Evolutionary conservation across 2,113 vertebrate species (phyloP), one percentile per base, ranked within the genome.

Genomic region (Larimichthys crocea): DNA sequence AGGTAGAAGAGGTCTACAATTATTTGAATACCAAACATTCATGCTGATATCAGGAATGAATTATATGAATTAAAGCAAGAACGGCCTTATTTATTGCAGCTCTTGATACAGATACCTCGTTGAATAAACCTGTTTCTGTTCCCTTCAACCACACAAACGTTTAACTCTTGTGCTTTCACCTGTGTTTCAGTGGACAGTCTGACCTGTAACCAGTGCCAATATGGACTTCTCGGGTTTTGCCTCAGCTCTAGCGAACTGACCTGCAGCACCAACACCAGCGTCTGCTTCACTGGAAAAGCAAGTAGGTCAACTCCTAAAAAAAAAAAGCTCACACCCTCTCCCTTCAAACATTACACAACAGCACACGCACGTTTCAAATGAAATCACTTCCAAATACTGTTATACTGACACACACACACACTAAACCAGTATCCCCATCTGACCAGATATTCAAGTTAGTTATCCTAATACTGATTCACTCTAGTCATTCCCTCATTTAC

Each of bases 121-220:
- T 20, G 11, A 40, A 50, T 35, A 9, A 16, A 40, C 3, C 3
- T 53, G 1, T 40, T 60, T n/a, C 19, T 0, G 24, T 1, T 29
- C 10, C 0, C 11, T 16, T 42, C 20, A 40, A 16, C 20, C 31
- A 57, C 31, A 71, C 31, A 42, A 22, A 17, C n/a, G 9, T 63
- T 19, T 46, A 69, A 73, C 20, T 14, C 4, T 57, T 64, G 11
- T 80, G 31, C 3, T 78, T 66, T 24, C 9, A 10, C 29, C 56
- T 78, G 9, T 78, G 8, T 90, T 91, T 74, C 89, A 95, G 95
- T 48, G 9, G 93, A 95, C 0, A 91, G 93, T 10, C 90, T 95
- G 73, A 50, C 11, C 0, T 95, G 95, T 80, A 95, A 94, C 79
- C 3, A 57, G 0, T 95, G 95, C 72, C 0, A 0, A 0, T 24